Percentiles rank a stretch among this genome's conserved stretches.
phyloP scores from a whole-genome alignment of 2,113 vertebrate species.

The Solenodon paradoxus region DNA sequence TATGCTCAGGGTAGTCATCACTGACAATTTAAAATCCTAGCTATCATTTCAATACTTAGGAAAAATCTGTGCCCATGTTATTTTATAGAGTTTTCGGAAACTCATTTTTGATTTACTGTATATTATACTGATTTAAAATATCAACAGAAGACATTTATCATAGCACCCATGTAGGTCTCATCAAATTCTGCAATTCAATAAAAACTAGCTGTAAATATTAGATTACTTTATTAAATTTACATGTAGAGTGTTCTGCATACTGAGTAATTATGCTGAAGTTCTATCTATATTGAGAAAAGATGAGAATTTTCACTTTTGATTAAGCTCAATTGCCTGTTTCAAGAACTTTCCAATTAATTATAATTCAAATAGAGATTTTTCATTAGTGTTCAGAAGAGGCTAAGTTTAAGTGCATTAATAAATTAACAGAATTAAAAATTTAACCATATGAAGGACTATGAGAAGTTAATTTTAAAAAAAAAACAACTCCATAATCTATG shows the following conservation, averaged over 20 bases:
- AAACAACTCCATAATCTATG: conserved; percentile 36
- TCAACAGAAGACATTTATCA: conserved; percentile 34
- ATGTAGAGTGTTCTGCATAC: conserved; percentile 60
- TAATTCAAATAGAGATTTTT: conserved; percentile 60
- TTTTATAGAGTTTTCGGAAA: conserved; percentile 20
- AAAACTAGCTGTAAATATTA: conserved; percentile 27
- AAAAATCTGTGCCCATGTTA: neutral
- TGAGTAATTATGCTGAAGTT: conserved; percentile 69
- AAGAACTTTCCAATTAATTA: conserved; percentile 76
- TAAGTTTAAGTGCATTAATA: conserved; percentile 68
- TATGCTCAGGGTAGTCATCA: neutral
- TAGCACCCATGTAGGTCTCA: conserved; percentile 17
- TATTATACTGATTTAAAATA: conserved; percentile 33
- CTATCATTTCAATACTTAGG: neutral
- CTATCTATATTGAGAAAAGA: conserved; percentile 58
- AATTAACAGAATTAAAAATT: conserved; percentile 64
- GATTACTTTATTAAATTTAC: conserved; percentile 63
- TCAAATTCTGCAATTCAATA: conserved; percentile 36
- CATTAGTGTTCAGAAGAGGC: conserved; percentile 62
- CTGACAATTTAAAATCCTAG: conserved; percentile 21
- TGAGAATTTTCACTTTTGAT: conserved; percentile 75
- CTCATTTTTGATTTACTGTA: conserved; percentile 32
- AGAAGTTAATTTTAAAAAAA: conserved; percentile 1
- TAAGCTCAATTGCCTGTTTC: conserved; percentile 68
- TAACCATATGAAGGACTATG: conserved; percentile 35